Evolutionary conservation across 2,113 vertebrate species (phyloP), one percentile per base, ranked within the genome.

Genomic region (Bubalus kerabau): DNA sequence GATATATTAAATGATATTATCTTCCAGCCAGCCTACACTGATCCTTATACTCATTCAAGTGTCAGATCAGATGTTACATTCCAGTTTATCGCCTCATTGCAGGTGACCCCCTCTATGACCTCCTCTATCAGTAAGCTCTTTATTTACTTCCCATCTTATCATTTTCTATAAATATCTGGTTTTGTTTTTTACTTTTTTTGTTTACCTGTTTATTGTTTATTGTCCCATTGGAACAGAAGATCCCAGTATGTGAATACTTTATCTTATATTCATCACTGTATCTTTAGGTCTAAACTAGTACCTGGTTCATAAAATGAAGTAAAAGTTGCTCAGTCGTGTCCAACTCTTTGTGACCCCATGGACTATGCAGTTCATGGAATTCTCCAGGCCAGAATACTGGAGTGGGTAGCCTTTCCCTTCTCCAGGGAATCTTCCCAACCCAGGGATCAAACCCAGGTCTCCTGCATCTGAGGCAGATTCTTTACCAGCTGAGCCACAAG

Each of bases 61-160:
- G 52, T 60, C 3, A 71, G 40, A 24, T 76, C n/a, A 13, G 23
- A 48, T 57, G 4, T 67, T 28, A 67, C 30, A 50, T 56, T 50
- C 14, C 7, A 67, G 14, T 26, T 87, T 26, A 2, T 1, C 17
- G 17, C 5, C 12, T 0, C 23, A 5, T 15, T 24, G 10, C 4
- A 13, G 28, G 71, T 9, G 7, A 13, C 23, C 30, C 32, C 23
- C 17, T 16, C 23, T n/a, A 2, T 62, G 13, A 78, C 17, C 23
- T 23, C 17, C 3, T 4, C 1, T 6, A 19, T 56, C 5, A 21
- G 28, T 1, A 43, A 48, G 1, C 3, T 59, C 8, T 62, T 76
- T 28, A 50, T 86, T 86, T 50, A 82, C n/a, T 84, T 76, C 5
- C 7, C 28, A 28, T 59, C 13, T 54, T 9, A 60, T n/a, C 10